Percentiles rank a stretch among this genome's conserved stretches.
These are phyloP conservation scores for Geopemphigus sp. DNA, from an alignment of 1,140 invertebrate genomes.

Conservation along the genomic window DNA sequence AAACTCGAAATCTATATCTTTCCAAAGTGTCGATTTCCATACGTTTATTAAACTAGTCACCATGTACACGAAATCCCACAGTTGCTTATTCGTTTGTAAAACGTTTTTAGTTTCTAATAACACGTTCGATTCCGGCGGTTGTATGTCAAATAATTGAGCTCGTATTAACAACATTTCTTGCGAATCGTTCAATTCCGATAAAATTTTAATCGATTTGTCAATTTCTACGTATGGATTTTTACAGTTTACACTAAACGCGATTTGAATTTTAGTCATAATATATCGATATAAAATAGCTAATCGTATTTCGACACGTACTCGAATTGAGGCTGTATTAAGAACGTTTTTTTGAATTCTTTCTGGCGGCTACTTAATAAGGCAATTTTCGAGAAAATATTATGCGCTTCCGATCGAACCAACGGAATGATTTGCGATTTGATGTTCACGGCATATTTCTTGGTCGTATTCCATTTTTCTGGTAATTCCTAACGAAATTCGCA, in stretches of 20 bases:
- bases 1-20: constrained; percentile 86
- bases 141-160: constrained; percentile 81
- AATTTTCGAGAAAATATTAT: constrained; percentile 66
- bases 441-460: constrained; percentile 77
- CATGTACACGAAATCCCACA: constrained; percentile 88
- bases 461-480: constrained; percentile 82
- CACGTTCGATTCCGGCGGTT: constrained; percentile 75
- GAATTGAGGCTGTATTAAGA: constrained; percentile 66
- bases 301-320: constrained; percentile 57
- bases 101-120: constrained; percentile 74
- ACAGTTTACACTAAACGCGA: constrained; percentile 58
- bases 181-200: constrained; percentile 68
- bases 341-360: constrained; percentile 70
- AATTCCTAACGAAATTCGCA: constrained; percentile 65
- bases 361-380: constrained; percentile 78
- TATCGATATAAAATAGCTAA: neutral
- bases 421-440: constrained; percentile 86
- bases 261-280: neutral
- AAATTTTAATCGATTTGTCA: constrained; percentile 69
- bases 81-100: constrained; percentile 71
- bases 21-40: constrained; percentile 91
- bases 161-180: constrained; percentile 69
- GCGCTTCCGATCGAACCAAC: constrained; percentile 67
- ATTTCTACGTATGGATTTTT: constrained; percentile 71
- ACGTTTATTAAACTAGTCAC: constrained; percentile 78